phyloP scores from a whole-genome alignment of 2,888 invertebrate species.

The Thalpophila matura region DNA sequence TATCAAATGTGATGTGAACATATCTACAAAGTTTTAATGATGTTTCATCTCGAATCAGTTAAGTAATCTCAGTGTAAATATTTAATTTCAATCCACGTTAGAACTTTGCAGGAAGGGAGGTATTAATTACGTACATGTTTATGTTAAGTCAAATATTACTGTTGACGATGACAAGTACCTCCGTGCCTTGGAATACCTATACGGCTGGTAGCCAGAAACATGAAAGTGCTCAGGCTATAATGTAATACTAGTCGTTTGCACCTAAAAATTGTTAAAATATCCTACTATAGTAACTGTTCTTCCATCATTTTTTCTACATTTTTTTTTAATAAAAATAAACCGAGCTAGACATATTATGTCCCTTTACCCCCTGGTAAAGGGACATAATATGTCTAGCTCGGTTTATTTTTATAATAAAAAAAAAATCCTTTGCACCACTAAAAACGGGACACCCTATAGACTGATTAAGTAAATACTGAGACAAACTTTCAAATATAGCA shows the following conservation, averaged over 20 bases:
- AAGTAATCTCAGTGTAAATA: conserved; percentile 57
- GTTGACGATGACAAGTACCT: not conserved
- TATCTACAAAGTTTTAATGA: conserved; percentile 81
- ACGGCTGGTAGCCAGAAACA: not conserved
- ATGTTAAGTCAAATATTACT: conserved; percentile 10
- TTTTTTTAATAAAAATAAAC: no score
- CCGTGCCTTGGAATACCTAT: not conserved
- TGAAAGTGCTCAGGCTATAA: no score
- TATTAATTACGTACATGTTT: conserved; percentile 37
- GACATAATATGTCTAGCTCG: no score
- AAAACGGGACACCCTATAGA: no score
- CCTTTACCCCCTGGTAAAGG: no score
- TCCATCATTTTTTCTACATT: no score
- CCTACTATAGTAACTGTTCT: no score
- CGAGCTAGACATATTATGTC: no score
- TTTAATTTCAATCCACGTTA: conserved; percentile 41
- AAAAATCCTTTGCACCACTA: no score
- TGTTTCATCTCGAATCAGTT: conserved; percentile 60
- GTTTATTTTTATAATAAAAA: no score
- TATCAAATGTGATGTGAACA: conserved; percentile 73
- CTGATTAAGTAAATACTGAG: not conserved
- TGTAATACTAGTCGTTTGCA: no score
- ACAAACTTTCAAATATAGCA: not conserved
- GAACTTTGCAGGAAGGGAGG: conserved; percentile 30
- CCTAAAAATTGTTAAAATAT: no score